Evolutionary conservation across 2,113 vertebrate genomes (phyloP).

Genomic region (Halcyon senegalensis): DNA sequence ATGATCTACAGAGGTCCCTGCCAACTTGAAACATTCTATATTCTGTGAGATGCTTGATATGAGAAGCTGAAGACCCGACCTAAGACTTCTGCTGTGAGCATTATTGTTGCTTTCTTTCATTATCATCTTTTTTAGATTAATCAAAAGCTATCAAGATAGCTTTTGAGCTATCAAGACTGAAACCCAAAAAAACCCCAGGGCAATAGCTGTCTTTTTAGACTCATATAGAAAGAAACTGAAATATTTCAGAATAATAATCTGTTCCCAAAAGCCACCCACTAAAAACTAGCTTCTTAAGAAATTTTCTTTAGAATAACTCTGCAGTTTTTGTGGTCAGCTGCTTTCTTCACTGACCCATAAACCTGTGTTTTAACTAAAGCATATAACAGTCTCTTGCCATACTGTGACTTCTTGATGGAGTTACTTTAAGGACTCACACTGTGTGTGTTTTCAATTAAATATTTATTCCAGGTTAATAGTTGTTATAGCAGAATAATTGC

Average conservation of each 20-base stretch:
- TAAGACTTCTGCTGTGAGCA: neutral
- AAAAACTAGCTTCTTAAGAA: neutral
- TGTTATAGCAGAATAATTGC: neutral
- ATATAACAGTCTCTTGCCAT: neutral
- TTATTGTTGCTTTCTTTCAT: neutral
- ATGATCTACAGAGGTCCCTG: neutral
- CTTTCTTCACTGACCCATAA: neutral
- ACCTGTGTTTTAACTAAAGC: neutral
- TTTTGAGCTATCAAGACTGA: neutral
- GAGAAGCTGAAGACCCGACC: neutral
- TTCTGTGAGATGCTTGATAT: neutral
- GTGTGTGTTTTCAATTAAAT: slow-evolving; percentile 9
- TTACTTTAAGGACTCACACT: neutral
- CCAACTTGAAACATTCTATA: neutral
- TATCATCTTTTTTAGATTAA: neutral
- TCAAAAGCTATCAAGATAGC: neutral
- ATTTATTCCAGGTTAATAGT: slow-evolving; percentile 29
- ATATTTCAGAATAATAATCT: neutral
- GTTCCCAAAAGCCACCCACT: neutral
- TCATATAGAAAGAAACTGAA: neutral
- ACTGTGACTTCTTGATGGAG: neutral
- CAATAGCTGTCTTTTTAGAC: neutral
- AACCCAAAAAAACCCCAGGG: neutral
- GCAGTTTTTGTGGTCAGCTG: neutral
- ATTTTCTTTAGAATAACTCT: neutral